Evolutionary conservation across 2,113 vertebrate species (phyloP).

Genomic region (Pao palembangensis): DNA sequence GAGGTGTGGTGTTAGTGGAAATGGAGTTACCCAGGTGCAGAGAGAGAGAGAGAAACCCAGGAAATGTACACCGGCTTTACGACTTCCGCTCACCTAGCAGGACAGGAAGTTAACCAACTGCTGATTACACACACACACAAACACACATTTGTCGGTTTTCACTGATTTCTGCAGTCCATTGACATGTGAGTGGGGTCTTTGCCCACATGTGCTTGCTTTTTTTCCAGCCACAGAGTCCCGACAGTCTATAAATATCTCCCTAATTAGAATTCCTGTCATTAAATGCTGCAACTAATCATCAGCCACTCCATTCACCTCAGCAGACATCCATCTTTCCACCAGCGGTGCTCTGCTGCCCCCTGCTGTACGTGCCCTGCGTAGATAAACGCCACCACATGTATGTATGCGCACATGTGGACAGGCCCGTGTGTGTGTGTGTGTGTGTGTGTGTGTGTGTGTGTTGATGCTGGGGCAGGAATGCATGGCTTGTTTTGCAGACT

Average conservation of each 20-base stretch:
- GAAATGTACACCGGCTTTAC: slow-evolving; percentile 89
- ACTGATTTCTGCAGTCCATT: not conserved
- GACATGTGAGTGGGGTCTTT: not conserved
- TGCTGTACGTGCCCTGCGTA: slow-evolving; percentile 31
- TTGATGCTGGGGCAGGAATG: slow-evolving; percentile 69
- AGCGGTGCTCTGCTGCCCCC: slow-evolving; percentile 55
- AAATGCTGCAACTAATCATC: slow-evolving; percentile 41
- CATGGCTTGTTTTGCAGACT: slow-evolving; percentile 69
- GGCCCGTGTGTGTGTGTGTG: slow-evolving; percentile 2
- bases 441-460: slow-evolving; percentile 30
- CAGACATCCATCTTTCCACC: slow-evolving; percentile 12
- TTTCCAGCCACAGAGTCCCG: slow-evolving; percentile 13
- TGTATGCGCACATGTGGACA: slow-evolving; percentile 19
- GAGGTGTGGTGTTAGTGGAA: slow-evolving; percentile 52
- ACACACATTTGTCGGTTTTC: not conserved
- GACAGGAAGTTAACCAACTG: slow-evolving; percentile 58
- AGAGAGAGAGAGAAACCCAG: slow-evolving; percentile 61
- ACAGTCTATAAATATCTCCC: slow-evolving; percentile 44
- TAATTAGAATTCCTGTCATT: slow-evolving; percentile 54
- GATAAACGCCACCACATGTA: slow-evolving; percentile 19
- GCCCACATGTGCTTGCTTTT: slow-evolving; percentile 1
- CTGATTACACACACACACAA: slow-evolving; percentile 21
- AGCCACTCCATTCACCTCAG: slow-evolving; percentile 9
- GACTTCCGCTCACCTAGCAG: slow-evolving; percentile 84
- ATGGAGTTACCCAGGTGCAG: slow-evolving; percentile 85